Evolutionary conservation across 2,888 invertebrate genomes (phyloP).

Genomic region (Lycia hirtaria): DNA sequence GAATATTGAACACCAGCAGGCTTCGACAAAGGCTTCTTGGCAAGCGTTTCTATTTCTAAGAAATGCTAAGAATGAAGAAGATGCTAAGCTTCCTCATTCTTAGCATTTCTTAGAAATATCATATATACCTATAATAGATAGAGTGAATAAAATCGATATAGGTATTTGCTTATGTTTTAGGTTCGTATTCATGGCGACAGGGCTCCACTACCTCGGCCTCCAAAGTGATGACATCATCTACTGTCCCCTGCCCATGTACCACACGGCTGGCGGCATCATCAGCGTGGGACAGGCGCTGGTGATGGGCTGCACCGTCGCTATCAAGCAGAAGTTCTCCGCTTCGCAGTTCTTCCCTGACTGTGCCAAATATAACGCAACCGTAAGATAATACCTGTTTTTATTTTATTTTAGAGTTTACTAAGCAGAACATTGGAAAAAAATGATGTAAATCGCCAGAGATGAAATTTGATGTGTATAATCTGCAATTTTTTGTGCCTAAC

Average conservation of each 20-base stretch:
- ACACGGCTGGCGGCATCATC: constrained; percentile 97
- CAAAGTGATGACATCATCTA: constrained; percentile 91
- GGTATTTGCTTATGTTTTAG: constrained; percentile 84
- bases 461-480: not conserved
- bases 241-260: constrained; percentile 97
- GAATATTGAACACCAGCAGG: too few species aligned
- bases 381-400: constrained; percentile 73
- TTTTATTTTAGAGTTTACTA: too few species aligned
- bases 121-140: too few species aligned
- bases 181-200: constrained; percentile 91
- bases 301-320: constrained; percentile 92
- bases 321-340: constrained; percentile 97
- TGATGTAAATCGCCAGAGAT: too few species aligned
- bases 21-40: too few species aligned
- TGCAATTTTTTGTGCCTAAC: too few species aligned
- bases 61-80: too few species aligned
- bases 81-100: too few species aligned
- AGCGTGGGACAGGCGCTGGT: constrained; percentile 92
- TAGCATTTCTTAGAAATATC: too few species aligned
- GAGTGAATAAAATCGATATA: too few species aligned
- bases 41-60: too few species aligned
- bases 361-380: constrained; percentile 97
- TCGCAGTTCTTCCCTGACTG: constrained; percentile 97
- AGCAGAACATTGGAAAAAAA: too few species aligned
- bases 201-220: constrained; percentile 88